Conservation (phyloP, 2,797 vertebrate genomes). For the Buceros bicornis region DNA sequence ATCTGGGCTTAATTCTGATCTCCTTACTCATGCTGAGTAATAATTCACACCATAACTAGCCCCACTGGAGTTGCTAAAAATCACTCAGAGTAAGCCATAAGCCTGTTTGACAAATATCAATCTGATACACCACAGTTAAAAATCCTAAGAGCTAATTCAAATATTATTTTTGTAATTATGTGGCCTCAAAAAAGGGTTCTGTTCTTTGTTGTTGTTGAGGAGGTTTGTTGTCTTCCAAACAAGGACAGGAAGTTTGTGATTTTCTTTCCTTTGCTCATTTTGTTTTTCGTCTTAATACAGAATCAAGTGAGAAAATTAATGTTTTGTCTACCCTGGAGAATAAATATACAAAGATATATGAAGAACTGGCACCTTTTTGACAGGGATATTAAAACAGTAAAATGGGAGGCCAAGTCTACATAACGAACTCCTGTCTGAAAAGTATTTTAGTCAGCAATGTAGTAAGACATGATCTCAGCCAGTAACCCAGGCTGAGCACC, state of each 20-base stretch:
- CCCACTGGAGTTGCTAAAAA: slow-evolving; percentile 27
- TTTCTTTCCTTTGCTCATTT: neutral
- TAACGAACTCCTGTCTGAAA: neutral
- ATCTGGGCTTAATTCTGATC: slow-evolving; percentile 54
- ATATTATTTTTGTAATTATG: slow-evolving; percentile 20
- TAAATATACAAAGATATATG: neutral
- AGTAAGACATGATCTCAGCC: neutral
- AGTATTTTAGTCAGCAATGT: neutral
- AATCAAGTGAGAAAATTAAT: slow-evolving; percentile 18
- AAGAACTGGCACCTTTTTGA: slow-evolving; percentile 3
- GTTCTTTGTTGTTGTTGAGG: neutral
- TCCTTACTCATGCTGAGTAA: slow-evolving; percentile 7
- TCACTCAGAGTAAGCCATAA: neutral
- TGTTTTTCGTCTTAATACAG: neutral
- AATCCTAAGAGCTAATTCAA: slow-evolving; percentile 18
- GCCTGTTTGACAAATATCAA: slow-evolving; percentile 32
- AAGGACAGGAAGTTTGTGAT: neutral
- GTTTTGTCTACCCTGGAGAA: slow-evolving; percentile 15
- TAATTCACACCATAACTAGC: slow-evolving; percentile 60
- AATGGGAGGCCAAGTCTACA: slow-evolving; percentile 32
- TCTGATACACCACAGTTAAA: neutral
- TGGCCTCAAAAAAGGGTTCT: neutral
- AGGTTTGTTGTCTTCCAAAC: neutral
- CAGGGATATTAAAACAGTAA: slow-evolving; percentile 26
- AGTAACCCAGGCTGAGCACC: neutral